A percentile compares a stretch with the other conserved stretches of the same genome.
Conservation (phyloP, 2,797 vertebrate species). For the Loriculus beryllinus region DNA sequence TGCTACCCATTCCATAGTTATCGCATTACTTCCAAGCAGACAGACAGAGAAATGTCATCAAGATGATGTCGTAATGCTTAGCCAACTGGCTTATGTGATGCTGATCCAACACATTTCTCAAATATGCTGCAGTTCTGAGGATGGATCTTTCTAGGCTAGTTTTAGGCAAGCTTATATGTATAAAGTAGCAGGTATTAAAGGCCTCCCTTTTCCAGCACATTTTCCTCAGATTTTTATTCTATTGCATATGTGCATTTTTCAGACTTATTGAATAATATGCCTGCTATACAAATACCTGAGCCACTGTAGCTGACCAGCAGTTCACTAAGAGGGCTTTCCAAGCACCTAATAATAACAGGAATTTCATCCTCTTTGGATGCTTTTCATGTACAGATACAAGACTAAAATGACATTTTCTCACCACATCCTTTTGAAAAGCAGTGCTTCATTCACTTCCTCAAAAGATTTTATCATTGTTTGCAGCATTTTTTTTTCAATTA, state of each 20-base stretch:
- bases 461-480: background rate
- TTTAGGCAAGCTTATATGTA: background rate
- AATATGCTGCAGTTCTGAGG: background rate
- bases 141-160: background rate
- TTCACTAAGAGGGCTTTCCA: background rate
- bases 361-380: background rate
- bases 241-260: background rate
- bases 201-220: background rate
- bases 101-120: background rate
- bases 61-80: background rate
- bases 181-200: background rate
- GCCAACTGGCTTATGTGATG: background rate
- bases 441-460: background rate
- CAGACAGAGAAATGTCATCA: conserved; percentile 26
- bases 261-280: background rate
- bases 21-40: conserved; percentile 17
- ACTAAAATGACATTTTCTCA: background rate
- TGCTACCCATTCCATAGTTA: background rate
- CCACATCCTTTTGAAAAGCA: background rate
- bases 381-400: background rate
- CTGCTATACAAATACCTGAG: background rate
- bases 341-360: background rate
- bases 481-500: background rate
- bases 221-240: background rate
- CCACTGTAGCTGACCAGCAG: background rate